Evolutionary conservation across 2,797 vertebrate genomes (phyloP), one percentile per base, ranked within the genome.

Genomic region (Allobates femoralis): DNA sequence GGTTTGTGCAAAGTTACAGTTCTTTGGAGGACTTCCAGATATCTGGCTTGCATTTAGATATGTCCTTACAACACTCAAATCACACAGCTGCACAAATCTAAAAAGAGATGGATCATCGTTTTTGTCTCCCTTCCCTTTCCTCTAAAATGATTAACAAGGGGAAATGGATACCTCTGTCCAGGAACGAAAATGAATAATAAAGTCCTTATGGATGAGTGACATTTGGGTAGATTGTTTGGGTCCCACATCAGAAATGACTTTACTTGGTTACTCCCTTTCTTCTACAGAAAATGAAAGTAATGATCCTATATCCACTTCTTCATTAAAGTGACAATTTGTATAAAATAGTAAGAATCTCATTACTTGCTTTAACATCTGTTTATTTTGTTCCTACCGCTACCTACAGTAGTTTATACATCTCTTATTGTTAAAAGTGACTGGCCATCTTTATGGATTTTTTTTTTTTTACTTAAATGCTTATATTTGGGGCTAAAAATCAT

Each of bases 51-150:
- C 62, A n/a, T 87, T 87, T 87, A 66, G 81, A 80, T 87, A 80
- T 74, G 76, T 84, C 81, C 67, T 83, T 80, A 84, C 82, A 87
- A 83, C 86, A 71, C 86, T 83, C 64, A 71, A 71, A 58, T 84
- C 62, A 69, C 86, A 75, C 86, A 87, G 86, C 81, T 87, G 86
- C 77, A 81, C 86, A 84, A 87, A 84, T 87, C 86, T 83, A 78
- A 87, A 84, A 87, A 74, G 82, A 56, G 82, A 87, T 76, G 86
- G 67, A 87, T 87, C 86, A 87, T 87, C 86, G 80, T 83, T 87
- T 87, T 87, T 87, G 81, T 87, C 82, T 84, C 79, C 86, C 19
- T 58, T 79, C 86, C 41, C 66, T 67, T 84, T 87, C 76, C 82
- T 84, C 58, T 84, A 87, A 84, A 84, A 84, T 62, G 66, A 87